Percentiles rank a stretch among this genome's conserved stretches.
These are phyloP conservation scores for Thamnaconus septentrionalis DNA, from an alignment of 2,113 vertebrate genomes.

Conservation along the genomic window DNA sequence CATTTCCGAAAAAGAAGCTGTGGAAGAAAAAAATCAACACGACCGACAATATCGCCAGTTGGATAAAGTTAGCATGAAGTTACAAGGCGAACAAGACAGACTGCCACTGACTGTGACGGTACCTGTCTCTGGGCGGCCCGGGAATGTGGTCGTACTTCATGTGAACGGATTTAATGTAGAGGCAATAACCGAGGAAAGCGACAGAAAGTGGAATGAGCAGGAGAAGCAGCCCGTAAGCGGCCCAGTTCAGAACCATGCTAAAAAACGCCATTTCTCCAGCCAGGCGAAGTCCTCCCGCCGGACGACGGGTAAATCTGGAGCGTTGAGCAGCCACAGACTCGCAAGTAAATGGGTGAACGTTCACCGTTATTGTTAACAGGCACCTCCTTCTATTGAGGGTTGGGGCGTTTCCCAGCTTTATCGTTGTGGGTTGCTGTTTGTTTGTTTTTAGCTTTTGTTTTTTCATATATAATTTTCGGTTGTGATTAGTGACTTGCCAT, in stretches of 20 bases:
- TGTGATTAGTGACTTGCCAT: too few species aligned
- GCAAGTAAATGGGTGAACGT: too few species aligned
- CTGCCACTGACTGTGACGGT: too few species aligned
- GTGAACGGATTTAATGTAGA: conserved; percentile 38
- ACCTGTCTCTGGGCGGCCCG: conserved; percentile 51
- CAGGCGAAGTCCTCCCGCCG: background rate
- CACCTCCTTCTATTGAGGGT: too few species aligned
- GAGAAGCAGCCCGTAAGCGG: accelerated
- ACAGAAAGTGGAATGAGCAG: conserved; percentile 9
- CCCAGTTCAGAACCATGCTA: background rate
- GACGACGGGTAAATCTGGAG: background rate
- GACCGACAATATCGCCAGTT: background rate
- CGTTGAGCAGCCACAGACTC: too few species aligned
- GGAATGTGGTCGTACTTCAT: conserved; percentile 57
- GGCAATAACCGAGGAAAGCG: conserved; percentile 28
- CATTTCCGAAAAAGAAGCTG: conserved; percentile 68
- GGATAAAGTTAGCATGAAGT: background rate
- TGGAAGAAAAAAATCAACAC: too few species aligned
- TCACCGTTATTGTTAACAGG: too few species aligned
- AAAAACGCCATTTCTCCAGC: conserved; percentile 20
- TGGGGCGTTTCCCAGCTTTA: too few species aligned
- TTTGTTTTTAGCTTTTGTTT: too few species aligned
- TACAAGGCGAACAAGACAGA: background rate
- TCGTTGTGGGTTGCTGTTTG: too few species aligned
- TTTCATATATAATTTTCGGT: too few species aligned